A percentile compares a stretch with the other conserved stretches of the same genome.
Evolutionary conservation across 2,888 invertebrate species (phyloP).

Genomic region (Andrena praecox): DNA sequence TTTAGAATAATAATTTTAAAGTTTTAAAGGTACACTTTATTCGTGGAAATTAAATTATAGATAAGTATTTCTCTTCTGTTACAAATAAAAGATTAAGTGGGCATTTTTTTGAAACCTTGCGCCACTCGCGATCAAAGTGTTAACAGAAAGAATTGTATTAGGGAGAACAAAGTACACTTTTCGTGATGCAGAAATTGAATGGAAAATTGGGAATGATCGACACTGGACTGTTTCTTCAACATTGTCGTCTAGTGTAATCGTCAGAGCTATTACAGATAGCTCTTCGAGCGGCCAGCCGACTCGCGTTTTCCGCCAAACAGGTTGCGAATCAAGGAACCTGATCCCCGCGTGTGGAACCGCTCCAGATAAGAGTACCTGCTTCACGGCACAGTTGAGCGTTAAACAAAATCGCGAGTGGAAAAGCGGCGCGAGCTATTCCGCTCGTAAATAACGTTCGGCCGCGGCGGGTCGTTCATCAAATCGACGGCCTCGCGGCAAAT

Average conservation of each 20-base stretch:
- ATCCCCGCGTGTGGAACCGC: not conserved
- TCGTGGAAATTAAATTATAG: too few species aligned
- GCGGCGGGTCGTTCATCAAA: conserved; percentile 36
- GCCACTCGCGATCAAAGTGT: too few species aligned
- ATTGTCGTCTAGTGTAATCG: not conserved
- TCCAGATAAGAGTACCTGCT: conserved; percentile 19
- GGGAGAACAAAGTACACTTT: too few species aligned
- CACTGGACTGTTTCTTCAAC: too few species aligned
- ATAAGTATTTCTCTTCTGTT: too few species aligned
- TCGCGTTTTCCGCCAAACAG: conserved; percentile 6
- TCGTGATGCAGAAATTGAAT: too few species aligned
- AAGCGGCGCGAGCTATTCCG: not conserved
- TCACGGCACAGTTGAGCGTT: not conserved
- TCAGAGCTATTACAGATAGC: not conserved
- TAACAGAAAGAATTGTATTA: too few species aligned
- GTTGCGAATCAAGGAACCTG: conserved; percentile 15
- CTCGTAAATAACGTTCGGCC: conserved; percentile 24
- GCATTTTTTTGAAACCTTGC: too few species aligned
- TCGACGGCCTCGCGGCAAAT: conserved; percentile 27
- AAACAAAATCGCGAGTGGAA: conserved; percentile 3
- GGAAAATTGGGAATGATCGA: too few species aligned
- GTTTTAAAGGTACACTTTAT: too few species aligned
- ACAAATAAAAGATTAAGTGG: too few species aligned
- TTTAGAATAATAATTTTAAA: too few species aligned
- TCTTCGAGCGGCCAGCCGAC: not conserved